Conservation (phyloP, 2,797 vertebrate genomes). For the Lateolabrax maculatus region DNA sequence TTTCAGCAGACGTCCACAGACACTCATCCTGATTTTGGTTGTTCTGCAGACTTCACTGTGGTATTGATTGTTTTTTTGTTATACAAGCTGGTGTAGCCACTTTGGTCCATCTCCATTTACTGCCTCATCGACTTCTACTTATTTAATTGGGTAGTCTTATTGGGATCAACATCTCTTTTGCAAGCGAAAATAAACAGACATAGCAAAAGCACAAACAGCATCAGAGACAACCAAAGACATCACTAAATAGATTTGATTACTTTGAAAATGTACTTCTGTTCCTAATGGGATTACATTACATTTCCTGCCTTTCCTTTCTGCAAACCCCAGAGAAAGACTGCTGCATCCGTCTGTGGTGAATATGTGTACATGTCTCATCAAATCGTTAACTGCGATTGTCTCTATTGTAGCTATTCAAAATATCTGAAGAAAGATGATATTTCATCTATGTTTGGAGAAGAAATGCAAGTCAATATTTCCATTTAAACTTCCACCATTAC, state of each 20-base stretch:
- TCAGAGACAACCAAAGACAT: not conserved
- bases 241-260: not conserved
- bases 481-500: not conserved
- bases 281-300: not conserved
- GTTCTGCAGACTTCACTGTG: not conserved
- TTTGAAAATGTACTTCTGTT: not conserved
- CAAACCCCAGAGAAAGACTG: not conserved
- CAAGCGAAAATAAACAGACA: not conserved
- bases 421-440: not conserved
- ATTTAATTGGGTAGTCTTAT: not conserved
- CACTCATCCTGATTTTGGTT: not conserved
- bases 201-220: not conserved
- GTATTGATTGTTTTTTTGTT: not conserved
- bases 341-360: not conserved
- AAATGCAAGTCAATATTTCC: not conserved
- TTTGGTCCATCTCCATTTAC: not conserved
- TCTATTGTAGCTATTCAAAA: not conserved
- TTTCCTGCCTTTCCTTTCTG: constrained; percentile 5
- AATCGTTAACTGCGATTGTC: not conserved
- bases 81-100: not conserved
- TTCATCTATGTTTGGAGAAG: not conserved
- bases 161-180: not conserved
- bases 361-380: not conserved
- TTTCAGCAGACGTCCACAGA: not conserved
- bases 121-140: not conserved